phyloP scores from a whole-genome alignment of 1,140 invertebrate species.

The Drosophila carrolli region DNA sequence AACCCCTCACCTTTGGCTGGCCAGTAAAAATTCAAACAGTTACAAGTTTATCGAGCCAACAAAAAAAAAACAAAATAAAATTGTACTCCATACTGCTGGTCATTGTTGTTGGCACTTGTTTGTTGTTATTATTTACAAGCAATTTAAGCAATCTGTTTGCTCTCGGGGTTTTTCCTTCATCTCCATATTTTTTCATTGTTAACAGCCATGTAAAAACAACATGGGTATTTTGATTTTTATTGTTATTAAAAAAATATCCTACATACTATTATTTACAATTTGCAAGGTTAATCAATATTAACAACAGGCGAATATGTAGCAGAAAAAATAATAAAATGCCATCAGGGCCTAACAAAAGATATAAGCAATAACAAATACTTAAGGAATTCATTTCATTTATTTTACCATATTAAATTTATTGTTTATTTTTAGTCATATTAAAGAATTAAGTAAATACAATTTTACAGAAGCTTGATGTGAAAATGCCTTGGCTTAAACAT shows the following conservation, averaged over 20 bases:
- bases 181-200: slow-evolving; percentile 40
- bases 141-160: slow-evolving; percentile 75
- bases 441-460: too few relatives aligned
- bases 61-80: slow-evolving; percentile 28
- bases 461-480: too few relatives aligned
- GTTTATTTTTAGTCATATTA: too few relatives aligned
- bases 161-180: slow-evolving; percentile 17
- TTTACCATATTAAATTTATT: too few relatives aligned
- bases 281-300: neutral
- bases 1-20: slow-evolving; percentile 18
- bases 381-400: too few relatives aligned
- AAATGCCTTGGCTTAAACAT: too few relatives aligned
- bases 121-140: slow-evolving; percentile 66
- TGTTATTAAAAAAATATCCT: slow-evolving; percentile 16
- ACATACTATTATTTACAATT: neutral
- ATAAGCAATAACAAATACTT: too few relatives aligned
- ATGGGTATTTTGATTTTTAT: slow-evolving; percentile 29
- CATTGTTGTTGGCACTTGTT: slow-evolving; percentile 57
- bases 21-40: slow-evolving; percentile 62
- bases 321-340: too few relatives aligned
- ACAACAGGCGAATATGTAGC: neutral
- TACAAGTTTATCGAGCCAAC: slow-evolving; percentile 54
- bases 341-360: too few relatives aligned
- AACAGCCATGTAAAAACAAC: slow-evolving; percentile 60
- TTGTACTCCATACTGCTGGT: slow-evolving; percentile 52